Evolutionary conservation across 1,140 invertebrate genomes (phyloP).

Genomic region (Hypsibius dujardini): DNA sequence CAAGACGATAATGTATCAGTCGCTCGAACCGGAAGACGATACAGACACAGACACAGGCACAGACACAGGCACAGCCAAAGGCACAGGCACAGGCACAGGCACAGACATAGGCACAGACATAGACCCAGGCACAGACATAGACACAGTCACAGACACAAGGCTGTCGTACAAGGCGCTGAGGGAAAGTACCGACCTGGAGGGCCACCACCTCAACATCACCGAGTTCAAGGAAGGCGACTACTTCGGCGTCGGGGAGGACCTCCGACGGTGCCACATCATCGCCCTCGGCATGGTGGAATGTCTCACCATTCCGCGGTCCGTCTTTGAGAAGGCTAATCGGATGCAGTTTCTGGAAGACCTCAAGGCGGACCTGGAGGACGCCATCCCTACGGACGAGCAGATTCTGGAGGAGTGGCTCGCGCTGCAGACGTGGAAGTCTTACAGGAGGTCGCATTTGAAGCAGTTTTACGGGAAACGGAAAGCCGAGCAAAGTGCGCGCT

Average conservation of each 20-base stretch:
- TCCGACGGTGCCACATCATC: neutral
- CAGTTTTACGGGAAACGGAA: neutral
- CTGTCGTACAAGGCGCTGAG: neutral
- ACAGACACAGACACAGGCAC: no score
- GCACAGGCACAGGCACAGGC: no score
- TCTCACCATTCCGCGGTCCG: conserved; percentile 6
- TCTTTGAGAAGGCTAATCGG: conserved; percentile 10
- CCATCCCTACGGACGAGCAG: conserved; percentile 7
- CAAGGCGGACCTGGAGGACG: conserved; percentile 15
- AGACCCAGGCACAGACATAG: no score
- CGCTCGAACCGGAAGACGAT: neutral
- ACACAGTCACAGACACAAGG: neutral
- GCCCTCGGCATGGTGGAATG: neutral
- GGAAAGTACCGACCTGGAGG: neutral
- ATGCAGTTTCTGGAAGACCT: conserved; percentile 4
- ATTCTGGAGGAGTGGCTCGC: neutral
- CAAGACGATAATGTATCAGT: neutral
- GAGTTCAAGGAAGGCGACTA: conserved; percentile 15
- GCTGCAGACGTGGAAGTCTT: conserved; percentile 11
- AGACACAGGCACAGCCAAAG: no score
- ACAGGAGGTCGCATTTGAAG: neutral
- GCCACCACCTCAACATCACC: neutral
- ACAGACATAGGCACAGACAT: no score
- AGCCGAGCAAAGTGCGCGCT: neutral
- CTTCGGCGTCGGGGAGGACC: conserved; percentile 11